phyloP scores from a whole-genome alignment of 2,113 vertebrate genomes.

The Scytalopus superciliaris region DNA sequence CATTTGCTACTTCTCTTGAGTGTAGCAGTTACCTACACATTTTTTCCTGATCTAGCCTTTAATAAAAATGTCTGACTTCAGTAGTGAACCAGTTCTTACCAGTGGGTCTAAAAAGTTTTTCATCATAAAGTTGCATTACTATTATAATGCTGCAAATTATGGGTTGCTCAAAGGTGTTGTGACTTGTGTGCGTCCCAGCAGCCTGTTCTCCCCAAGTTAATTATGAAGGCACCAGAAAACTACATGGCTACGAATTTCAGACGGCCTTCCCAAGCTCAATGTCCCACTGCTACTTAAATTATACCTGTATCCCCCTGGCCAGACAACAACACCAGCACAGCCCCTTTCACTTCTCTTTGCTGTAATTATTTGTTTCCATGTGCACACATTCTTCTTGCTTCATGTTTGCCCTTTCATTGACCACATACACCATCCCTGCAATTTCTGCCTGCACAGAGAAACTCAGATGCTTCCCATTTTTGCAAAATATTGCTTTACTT shows the following conservation, averaged over 20 bases:
- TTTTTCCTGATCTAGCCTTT: not conserved
- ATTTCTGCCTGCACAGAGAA: slow-evolving; percentile 54
- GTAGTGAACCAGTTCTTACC: not conserved
- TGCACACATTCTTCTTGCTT: not conserved
- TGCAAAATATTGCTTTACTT: slow-evolving; percentile 55
- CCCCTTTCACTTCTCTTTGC: not conserved
- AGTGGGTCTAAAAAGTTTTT: not conserved
- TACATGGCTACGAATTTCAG: not conserved
- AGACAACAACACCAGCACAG: not conserved
- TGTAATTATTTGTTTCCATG: not conserved
- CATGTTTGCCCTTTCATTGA: not conserved
- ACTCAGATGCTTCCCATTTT: slow-evolving; percentile 57
- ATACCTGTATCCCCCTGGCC: not conserved
- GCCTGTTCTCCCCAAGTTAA: not conserved
- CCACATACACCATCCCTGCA: not conserved
- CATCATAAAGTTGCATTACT: not conserved
- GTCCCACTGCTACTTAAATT: not conserved
- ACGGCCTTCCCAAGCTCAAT: not conserved
- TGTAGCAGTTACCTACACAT: not conserved
- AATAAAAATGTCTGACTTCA: not conserved
- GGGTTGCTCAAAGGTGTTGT: not conserved
- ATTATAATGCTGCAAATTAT: not conserved
- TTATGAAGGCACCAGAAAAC: not conserved
- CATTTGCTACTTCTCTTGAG: not conserved
- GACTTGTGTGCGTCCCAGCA: not conserved